These are phyloP conservation scores for Nephila pilipes DNA, from an alignment of 1,140 invertebrate genomes.

Conservation along the genomic window DNA sequence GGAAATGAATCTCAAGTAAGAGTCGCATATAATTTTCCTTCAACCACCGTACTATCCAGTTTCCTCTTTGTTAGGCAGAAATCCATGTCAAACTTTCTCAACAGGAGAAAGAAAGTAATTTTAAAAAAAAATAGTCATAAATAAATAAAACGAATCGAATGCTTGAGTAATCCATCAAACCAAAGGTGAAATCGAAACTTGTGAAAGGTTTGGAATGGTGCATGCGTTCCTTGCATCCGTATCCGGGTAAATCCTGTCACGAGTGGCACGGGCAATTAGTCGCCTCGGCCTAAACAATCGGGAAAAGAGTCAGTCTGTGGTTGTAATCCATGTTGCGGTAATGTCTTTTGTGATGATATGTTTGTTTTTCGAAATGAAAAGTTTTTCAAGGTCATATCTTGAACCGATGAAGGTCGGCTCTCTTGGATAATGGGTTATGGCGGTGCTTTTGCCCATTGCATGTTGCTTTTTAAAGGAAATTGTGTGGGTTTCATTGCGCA, in stretches of 20 bases:
- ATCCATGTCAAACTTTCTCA: neutral
- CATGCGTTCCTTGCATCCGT: neutral
- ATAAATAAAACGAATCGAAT: neutral
- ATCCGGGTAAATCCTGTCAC: conserved; percentile 19
- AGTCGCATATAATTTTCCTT: neutral
- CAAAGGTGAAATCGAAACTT: conserved; percentile 6
- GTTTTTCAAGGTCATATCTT: neutral
- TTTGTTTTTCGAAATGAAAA: neutral
- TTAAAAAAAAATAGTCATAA: too few relatives aligned
- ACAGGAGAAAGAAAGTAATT: neutral
- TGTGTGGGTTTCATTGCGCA: neutral
- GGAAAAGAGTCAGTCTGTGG: neutral
- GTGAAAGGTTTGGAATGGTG: neutral
- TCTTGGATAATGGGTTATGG: neutral
- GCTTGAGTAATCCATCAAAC: neutral
- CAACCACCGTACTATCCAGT: neutral
- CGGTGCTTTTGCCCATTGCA: neutral
- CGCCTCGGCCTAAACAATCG: conserved; percentile 2
- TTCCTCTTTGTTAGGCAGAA: neutral
- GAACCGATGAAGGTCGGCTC: neutral
- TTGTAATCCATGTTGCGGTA: neutral
- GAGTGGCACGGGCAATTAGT: conserved; percentile 35
- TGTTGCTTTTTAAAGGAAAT: neutral
- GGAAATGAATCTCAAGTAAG: neutral
- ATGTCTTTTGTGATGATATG: conserved; percentile 4